Conservation (phyloP, 2,797 vertebrate species). For the Tiaroga cobitis region DNA sequence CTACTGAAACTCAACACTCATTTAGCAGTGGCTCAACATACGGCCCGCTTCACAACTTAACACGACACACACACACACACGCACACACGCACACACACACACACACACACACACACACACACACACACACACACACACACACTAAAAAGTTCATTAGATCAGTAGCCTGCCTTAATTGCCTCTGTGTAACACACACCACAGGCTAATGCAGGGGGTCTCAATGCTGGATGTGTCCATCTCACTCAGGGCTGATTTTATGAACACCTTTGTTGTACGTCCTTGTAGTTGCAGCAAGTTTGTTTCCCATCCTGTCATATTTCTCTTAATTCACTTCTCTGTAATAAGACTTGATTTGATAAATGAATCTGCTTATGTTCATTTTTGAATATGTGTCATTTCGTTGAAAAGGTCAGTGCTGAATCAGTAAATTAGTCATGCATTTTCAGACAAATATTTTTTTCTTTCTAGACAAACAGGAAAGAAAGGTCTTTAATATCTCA, state of each 20-base stretch:
- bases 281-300: conserved; percentile 46
- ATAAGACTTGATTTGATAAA: neutral
- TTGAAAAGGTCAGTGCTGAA: conserved; percentile 13
- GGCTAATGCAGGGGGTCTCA: conserved; percentile 12
- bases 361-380: neutral
- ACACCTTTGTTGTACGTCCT: neutral
- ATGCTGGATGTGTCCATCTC: neutral
- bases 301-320: conserved; percentile 55
- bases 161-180: conserved; percentile 48
- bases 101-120: no score
- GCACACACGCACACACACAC: no score
- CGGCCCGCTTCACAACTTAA: conserved; percentile 35
- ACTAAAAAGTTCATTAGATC: conserved; percentile 37
- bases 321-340: conserved; percentile 73
- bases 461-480: neutral
- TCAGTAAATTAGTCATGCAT: neutral
- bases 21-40: conserved; percentile 57
- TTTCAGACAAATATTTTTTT: neutral
- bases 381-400: neutral
- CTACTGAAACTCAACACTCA: conserved; percentile 61
- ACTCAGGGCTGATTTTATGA: conserved; percentile 64
- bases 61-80: neutral
- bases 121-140: neutral
- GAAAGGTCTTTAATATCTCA: neutral
- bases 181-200: conserved; percentile 41